phyloP scores from a whole-genome alignment of 2,888 invertebrate species.

The Cantharis rufa region DNA sequence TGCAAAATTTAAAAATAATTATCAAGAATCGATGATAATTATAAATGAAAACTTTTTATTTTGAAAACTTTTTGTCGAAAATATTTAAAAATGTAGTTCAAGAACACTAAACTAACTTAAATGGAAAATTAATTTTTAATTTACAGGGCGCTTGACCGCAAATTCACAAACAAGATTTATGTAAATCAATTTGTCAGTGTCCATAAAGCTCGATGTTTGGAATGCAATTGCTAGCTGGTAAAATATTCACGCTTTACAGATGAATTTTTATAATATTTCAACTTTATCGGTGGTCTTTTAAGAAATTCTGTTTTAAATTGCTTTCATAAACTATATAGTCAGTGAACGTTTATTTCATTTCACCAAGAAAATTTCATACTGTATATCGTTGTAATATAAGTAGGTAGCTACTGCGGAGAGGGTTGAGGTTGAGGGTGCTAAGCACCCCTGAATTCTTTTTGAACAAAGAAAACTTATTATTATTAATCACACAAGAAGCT shows the following conservation, averaged over 20 bases:
- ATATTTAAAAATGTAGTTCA: not conserved
- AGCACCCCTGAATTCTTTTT: no score
- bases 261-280: constrained; percentile 54
- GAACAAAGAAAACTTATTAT: no score
- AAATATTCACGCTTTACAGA: constrained; percentile 49
- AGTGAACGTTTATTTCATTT: no score
- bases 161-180: constrained; percentile 47
- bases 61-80: not conserved
- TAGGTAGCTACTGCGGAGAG: no score
- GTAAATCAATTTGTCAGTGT: constrained; percentile 50
- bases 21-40: not conserved
- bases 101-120: not conserved
- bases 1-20: not conserved
- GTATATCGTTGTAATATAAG: no score
- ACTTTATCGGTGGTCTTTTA: constrained; percentile 52
- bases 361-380: no score
- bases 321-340: not conserved
- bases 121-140: constrained; percentile 22
- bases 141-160: constrained; percentile 39
- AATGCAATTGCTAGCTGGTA: constrained; percentile 50
- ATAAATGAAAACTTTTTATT: not conserved
- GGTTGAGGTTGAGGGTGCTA: no score
- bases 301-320: not conserved
- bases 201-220: constrained; percentile 44
- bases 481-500: no score